Conservation (phyloP, 2,888 invertebrate species). For the Nycteola revayana region DNA sequence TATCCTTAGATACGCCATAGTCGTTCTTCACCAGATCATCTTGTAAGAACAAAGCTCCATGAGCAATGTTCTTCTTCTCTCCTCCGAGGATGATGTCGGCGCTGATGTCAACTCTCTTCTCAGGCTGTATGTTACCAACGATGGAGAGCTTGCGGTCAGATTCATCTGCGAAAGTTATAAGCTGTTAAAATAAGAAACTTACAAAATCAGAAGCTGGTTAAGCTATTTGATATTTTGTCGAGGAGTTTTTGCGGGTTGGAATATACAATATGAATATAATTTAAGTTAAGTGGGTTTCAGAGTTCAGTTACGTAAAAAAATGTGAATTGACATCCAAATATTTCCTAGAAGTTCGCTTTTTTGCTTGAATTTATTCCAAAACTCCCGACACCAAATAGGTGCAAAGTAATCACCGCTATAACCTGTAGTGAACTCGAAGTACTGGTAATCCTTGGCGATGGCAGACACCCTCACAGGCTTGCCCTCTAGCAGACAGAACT, state of each 20-base stretch:
- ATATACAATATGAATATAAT: too few species aligned
- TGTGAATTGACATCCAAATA: too few species aligned
- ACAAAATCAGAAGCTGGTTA: background rate
- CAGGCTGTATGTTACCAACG: constrained; percentile 80
- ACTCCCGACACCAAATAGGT: constrained; percentile 30
- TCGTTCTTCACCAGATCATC: constrained; percentile 85
- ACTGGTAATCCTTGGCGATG: constrained; percentile 81
- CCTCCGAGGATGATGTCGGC: constrained; percentile 79
- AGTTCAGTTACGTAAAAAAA: too few species aligned
- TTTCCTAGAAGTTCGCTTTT: too few species aligned
- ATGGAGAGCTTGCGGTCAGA: constrained; percentile 78
- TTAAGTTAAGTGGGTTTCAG: too few species aligned
- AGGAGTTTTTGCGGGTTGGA: too few species aligned
- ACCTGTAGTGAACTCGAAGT: constrained; percentile 77
- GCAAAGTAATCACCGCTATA: constrained; percentile 72
- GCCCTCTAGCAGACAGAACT: constrained; percentile 74
- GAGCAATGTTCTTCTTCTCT: constrained; percentile 80
- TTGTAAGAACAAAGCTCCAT: constrained; percentile 82
- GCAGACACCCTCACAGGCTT: constrained; percentile 70
- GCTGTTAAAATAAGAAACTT: too few species aligned
- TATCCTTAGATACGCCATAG: constrained; percentile 82
- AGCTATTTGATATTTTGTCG: too few species aligned
- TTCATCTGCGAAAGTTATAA: constrained; percentile 44
- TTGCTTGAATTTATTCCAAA: constrained; percentile 1
- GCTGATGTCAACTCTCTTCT: constrained; percentile 83